Base-by-base conservation (phyloP, 2,797 vertebrate genomes). In the Malurus leucopterus region DNA sequence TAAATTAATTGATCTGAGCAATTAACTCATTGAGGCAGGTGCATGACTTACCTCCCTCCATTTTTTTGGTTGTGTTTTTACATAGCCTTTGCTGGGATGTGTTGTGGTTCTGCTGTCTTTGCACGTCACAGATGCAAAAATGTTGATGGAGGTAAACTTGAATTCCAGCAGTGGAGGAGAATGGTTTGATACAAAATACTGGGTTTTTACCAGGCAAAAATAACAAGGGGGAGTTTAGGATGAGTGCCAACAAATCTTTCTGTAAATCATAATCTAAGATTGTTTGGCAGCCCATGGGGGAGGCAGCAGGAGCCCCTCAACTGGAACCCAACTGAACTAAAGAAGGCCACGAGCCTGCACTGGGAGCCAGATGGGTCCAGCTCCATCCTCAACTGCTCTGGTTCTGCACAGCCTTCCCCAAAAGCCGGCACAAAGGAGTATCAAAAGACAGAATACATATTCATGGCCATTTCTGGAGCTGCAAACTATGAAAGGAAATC, bases 401-500 rank as follows among this genome's bases (percentile, higher is more conserved):
- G 67, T 88, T 84, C 62, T 53, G 23, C 29, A 55, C 49, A 84
- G 76, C 50, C 54, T 58, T 77, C 65, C 41, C 64, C 86, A 88
- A 74, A 90, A 94, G 54, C 62, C 1, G 0, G 44, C 88, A 51
- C 54, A 79, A 83, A 93, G 58, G 61, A 91, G 55, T 16, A 51
- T 86, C 71, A 65, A 38, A 92, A 84, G 75, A 32, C 0, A 8
- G n/a, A 32, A 88, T 93, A 77, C 84, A 93, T 95, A 94, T 95
- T 93, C 91, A 94, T 89, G 75, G 69, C 13, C 51, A 8, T 86
- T 94, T 93, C 93, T 85, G 61, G 92, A 93, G 74, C 82, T 58
- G 90, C 89, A 85, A 65, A 92, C 80, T 93, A 43, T 95, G 95
- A 96, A 96, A 95, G 70, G 90, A 95, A 95, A 92, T 92, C 93